A percentile compares a stretch with the other conserved stretches of the same genome.
These are phyloP conservation scores for Leptinotarsa tumamoca DNA, from an alignment of 2,888 invertebrate genomes.

Conservation along the genomic window DNA sequence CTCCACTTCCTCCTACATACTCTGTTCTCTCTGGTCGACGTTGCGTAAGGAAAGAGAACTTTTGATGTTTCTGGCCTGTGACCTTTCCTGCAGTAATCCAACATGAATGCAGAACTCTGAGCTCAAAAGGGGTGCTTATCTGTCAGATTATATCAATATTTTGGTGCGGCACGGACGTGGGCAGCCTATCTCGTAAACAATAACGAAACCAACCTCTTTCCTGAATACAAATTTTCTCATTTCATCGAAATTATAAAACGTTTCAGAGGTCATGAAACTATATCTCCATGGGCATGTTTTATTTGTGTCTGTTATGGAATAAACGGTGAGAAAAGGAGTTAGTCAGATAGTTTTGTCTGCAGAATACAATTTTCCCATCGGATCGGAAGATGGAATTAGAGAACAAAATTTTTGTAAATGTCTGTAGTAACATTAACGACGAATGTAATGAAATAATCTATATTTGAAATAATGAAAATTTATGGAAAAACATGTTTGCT, in stretches of 20 bases:
- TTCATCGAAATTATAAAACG: conserved; percentile 58
- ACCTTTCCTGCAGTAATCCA: conserved; percentile 49
- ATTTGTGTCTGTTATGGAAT: not conserved
- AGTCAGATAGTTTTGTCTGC: not conserved
- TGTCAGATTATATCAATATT: conserved; percentile 64
- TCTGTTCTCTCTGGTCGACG: conserved; percentile 7
- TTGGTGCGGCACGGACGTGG: conserved; percentile 62
- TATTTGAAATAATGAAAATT: too few species aligned
- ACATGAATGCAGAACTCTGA: conserved; percentile 49
- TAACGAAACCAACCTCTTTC: conserved; percentile 55
- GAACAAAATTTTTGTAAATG: too few species aligned
- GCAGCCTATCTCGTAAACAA: conserved; percentile 62
- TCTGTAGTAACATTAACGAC: too few species aligned
- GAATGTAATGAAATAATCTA: too few species aligned
- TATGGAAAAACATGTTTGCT: too few species aligned
- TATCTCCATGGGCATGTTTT: not conserved
- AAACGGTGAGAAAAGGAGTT: not conserved
- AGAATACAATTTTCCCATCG: too few species aligned
- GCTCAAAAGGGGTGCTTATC: conserved; percentile 58
- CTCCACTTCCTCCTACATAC: conserved; percentile 4
- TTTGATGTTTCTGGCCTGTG: conserved; percentile 48
- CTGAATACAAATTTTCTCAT: conserved; percentile 65
- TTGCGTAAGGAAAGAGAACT: conserved; percentile 16
- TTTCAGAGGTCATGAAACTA: conserved; percentile 26
- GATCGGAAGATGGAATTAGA: too few species aligned